Base-by-base conservation (phyloP, 1,140 invertebrate genomes). In the Araneus ventricosus region DNA sequence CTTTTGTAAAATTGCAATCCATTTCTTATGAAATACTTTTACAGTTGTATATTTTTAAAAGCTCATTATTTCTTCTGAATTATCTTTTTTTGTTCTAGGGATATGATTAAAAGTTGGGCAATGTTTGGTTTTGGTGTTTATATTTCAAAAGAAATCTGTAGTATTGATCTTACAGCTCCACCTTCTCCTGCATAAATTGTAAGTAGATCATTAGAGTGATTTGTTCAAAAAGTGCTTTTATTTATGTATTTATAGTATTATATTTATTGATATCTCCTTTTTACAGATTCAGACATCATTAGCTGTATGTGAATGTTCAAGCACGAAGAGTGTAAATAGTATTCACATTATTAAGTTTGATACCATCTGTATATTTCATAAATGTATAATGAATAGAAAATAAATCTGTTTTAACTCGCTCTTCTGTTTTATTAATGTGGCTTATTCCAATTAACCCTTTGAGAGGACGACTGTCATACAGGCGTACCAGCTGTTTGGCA, bases 111-210 rank as follows among this genome's bases (percentile, higher is more conserved):
- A 61, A 93, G 92, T 30, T 93, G 92, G 92, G 39, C 85, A 14
- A 93, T 93, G 92, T 93, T 93, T 88, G 92, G 85, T 30, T 87
- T 88, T 61, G 92, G 92, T n/a, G 70, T 93, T 22, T 93, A 88
- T 41, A 57, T 93, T 27, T 85, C 92, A 37, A 87, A 61, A 41
- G 92, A 93, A 61, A 75, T 93, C 10, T 87, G 80, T 63, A 85
- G 30, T 30, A 88, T 93, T 34, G 84, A 87, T 41, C 24, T 93
- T 45, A 59, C 52, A 22, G 52, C 84, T 41, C n/a, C 86, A 39
- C 59, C 90, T 7, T 20, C 85, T 24, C 17, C 79, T 24, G 41
- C 79, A 22, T 82, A 61, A 41, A 52, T 10, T n/a, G 61, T 87
- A 61, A 63, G 59, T 59, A 80, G 20, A 41, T 5, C 22, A 37